Evolutionary conservation across 2,113 vertebrate species (phyloP).

Genomic region (Crotalus helleri): DNA sequence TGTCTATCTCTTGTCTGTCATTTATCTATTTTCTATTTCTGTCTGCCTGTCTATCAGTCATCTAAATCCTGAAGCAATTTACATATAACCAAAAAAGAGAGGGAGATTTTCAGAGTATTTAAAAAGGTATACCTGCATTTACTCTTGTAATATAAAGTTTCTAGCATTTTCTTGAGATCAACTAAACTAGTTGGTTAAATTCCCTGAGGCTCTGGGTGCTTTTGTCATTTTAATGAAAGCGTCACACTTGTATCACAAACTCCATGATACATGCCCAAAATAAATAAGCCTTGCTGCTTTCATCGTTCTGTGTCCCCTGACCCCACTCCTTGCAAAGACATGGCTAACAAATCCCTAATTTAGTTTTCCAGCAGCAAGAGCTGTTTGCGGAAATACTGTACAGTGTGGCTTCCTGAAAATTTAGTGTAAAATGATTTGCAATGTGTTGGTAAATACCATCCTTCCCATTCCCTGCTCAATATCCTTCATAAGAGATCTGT

Average conservation of each 20-base stretch:
- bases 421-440: neutral
- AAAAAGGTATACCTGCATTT: neutral
- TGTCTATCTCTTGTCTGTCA: neutral
- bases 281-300: neutral
- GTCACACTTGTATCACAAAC: neutral
- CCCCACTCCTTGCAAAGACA: neutral
- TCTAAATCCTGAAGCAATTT: neutral
- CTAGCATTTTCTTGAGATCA: neutral
- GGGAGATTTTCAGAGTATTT: neutral
- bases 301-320: neutral
- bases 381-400: neutral
- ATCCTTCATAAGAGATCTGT: neutral
- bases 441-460: neutral
- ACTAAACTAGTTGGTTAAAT: neutral
- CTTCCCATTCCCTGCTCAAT: neutral
- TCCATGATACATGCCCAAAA: neutral
- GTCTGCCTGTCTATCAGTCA: neutral
- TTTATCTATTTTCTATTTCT: neutral
- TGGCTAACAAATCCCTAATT: neutral
- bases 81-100: neutral
- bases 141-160: neutral
- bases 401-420: neutral
- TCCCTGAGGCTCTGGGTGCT: neutral
- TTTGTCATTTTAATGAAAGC: neutral
- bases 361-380: neutral